Conservation (phyloP, 1,140 invertebrate genomes). For the Sarcophaga bullata region DNA sequence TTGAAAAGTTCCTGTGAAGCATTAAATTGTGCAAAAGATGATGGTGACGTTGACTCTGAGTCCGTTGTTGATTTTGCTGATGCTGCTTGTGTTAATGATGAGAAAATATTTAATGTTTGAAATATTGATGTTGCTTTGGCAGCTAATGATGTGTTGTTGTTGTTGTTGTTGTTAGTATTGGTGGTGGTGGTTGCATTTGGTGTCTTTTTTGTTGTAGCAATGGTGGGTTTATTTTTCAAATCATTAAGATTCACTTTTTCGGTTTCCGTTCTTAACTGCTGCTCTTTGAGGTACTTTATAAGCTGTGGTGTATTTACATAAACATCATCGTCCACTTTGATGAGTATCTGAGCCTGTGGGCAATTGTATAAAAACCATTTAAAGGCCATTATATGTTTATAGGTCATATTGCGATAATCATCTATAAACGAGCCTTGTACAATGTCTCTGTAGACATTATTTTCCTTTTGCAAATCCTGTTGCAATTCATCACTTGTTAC, state of each 20-base stretch:
- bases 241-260: not conserved
- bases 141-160: not conserved
- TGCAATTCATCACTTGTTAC: slow-evolving; percentile 65
- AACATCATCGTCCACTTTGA: slow-evolving; percentile 84
- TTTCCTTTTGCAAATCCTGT: slow-evolving; percentile 71
- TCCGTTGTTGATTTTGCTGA: not conserved
- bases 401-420: slow-evolving; percentile 85
- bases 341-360: slow-evolving; percentile 75
- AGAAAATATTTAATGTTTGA: slow-evolving; percentile 23
- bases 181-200: not conserved
- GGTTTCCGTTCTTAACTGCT: not conserved
- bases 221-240: not conserved
- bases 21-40: not conserved
- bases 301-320: slow-evolving; percentile 78
- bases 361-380: slow-evolving; percentile 82
- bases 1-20: slow-evolving; percentile 47
- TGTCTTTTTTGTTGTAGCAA: not conserved
- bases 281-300: slow-evolving; percentile 70
- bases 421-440: slow-evolving; percentile 84
- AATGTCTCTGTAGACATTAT: slow-evolving; percentile 73
- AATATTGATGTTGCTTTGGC: not conserved
- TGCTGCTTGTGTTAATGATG: not conserved
- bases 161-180: not conserved
- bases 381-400: slow-evolving; percentile 87
- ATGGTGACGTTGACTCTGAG: not conserved